Evolutionary conservation across 2,113 vertebrate genomes (phyloP).

Genomic region (Tylochromis polylepis): DNA sequence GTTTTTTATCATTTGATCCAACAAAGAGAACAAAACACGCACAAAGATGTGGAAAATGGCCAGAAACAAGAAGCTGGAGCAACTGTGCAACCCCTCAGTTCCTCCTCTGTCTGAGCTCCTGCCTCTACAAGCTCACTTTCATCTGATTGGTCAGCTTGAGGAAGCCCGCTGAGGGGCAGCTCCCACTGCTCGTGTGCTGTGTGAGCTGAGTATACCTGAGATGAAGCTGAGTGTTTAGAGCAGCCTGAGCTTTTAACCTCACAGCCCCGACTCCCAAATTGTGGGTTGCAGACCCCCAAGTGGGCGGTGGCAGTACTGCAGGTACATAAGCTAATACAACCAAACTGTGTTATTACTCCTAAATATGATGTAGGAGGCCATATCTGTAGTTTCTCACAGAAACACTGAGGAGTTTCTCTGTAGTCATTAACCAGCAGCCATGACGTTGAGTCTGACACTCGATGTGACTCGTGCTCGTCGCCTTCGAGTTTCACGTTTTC

Average conservation of each 20-base stretch:
- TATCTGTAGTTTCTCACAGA: background rate
- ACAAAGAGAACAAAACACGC: background rate
- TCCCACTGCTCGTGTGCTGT: background rate
- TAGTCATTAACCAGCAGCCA: background rate
- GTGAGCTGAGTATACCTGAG: background rate
- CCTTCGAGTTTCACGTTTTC: background rate
- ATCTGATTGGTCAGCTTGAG: background rate
- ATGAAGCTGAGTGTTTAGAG: background rate
- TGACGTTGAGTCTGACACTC: background rate
- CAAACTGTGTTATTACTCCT: rapidly evolving
- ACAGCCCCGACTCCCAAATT: rapidly evolving
- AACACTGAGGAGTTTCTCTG: background rate
- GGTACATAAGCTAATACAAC: rapidly evolving
- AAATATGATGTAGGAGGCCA: rapidly evolving
- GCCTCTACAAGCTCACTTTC: background rate
- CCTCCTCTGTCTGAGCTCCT: background rate
- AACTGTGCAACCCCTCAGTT: rapidly evolving
- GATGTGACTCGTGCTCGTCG: rapidly evolving
- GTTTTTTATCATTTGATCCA: rapidly evolving
- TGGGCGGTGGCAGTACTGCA: rapidly evolving
- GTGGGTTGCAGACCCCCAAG: rapidly evolving
- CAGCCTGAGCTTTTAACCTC: background rate
- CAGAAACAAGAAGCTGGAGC: background rate
- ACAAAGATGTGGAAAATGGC: background rate
- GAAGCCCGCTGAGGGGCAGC: background rate